phyloP scores from a whole-genome alignment of 1,140 invertebrate genomes.

The Anadara kagoshimensis region DNA sequence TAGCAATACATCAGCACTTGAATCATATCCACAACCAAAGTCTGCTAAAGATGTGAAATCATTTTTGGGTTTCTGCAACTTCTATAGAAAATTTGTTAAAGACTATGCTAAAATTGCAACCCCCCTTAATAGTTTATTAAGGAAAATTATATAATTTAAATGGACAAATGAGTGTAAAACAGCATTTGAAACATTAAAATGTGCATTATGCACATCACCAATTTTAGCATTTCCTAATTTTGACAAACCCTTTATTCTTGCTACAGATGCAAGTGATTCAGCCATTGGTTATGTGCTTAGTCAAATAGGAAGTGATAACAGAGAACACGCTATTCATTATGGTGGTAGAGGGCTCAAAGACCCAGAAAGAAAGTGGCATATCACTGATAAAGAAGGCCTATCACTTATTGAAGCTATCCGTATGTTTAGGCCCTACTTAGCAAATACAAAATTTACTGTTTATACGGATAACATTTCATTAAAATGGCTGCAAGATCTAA shows the following conservation, averaged over 20 bases:
- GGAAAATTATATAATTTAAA: conserved; percentile 34
- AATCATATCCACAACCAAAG: conserved; percentile 26
- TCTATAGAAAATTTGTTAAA: conserved; percentile 42
- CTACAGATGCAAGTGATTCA: conserved; percentile 14
- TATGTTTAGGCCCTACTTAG: conserved; percentile 50
- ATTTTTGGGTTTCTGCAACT: conserved; percentile 38
- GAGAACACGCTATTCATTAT: conserved; percentile 8
- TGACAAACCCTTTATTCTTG: background rate
- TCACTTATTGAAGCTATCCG: background rate
- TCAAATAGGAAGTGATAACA: background rate
- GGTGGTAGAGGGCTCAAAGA: conserved; percentile 2
- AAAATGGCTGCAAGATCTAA: conserved; percentile 71
- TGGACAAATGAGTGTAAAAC: conserved; percentile 13
- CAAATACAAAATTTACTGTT: no score
- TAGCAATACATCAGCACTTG: conserved; percentile 31
- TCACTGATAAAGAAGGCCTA: conserved; percentile 12
- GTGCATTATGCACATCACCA: background rate
- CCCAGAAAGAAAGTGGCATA: conserved; percentile 5
- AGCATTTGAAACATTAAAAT: conserved; percentile 7
- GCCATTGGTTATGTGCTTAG: conserved; percentile 9
- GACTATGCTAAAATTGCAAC: no score
- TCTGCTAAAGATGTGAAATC: conserved; percentile 15
- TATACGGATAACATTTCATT: conserved; percentile 76
- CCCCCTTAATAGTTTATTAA: conserved; percentile 34
- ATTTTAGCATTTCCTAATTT: conserved; percentile 35